Evolutionary conservation across 2,888 invertebrate genomes (phyloP).

Genomic region (Fragum fragum): DNA sequence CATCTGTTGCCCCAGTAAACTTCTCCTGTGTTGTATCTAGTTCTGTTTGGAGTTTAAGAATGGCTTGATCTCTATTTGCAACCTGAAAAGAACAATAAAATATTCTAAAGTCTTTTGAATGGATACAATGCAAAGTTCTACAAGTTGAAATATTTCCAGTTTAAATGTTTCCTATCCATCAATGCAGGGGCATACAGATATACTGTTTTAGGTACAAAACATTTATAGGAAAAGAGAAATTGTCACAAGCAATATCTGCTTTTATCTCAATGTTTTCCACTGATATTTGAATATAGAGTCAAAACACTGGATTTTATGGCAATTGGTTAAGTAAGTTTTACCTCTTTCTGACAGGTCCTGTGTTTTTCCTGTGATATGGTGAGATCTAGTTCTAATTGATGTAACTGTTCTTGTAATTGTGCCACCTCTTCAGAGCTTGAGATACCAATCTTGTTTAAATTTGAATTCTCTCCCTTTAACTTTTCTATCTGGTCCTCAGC

Average conservation of each 20-base stretch:
- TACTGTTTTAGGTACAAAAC: too few relatives aligned
- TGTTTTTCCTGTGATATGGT: constrained; percentile 86
- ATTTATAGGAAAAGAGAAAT: too few relatives aligned
- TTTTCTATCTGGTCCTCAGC: constrained; percentile 83
- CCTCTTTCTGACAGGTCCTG: constrained; percentile 86
- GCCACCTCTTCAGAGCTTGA: constrained; percentile 73
- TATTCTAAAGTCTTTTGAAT: too few relatives aligned
- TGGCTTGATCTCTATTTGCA: constrained; percentile 82
- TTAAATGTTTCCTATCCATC: too few relatives aligned
- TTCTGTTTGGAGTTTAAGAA: constrained; percentile 84
- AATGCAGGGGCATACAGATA: too few relatives aligned
- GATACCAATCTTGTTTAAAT: constrained; percentile 78
- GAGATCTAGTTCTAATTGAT: constrained; percentile 84
- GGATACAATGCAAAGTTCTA: too few relatives aligned
- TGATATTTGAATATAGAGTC: too few relatives aligned
- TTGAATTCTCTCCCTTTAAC: constrained; percentile 82
- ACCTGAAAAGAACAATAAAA: constrained; percentile 82
- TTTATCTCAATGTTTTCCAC: too few relatives aligned
- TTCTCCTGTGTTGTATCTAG: constrained; percentile 85
- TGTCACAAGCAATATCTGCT: too few relatives aligned
- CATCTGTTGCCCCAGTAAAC: constrained; percentile 83
- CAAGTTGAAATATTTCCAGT: too few relatives aligned
- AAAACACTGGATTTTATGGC: too few relatives aligned
- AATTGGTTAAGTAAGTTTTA: constrained; percentile 51
- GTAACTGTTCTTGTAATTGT: constrained; percentile 80